Percentiles rank a stretch among this genome's conserved stretches.
These are phyloP conservation scores for Pandemis cinnamomeana DNA, from an alignment of 2,888 invertebrate species.

Conservation along the genomic window DNA sequence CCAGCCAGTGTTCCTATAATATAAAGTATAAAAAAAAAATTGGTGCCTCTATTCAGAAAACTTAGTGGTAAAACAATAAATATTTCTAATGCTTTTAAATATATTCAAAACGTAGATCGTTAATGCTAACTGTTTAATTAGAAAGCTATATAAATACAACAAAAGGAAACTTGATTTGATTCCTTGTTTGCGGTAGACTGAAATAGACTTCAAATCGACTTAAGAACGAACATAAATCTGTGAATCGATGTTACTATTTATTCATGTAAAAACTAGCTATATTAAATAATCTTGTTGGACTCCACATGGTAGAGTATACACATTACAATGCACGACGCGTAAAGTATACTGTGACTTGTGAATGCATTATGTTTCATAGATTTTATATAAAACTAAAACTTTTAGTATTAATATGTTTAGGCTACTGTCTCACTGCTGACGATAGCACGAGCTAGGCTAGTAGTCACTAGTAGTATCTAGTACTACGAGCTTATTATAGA, in stretches of 20 bases:
- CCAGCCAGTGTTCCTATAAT: slow-evolving; percentile 38
- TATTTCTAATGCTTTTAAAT: slow-evolving; percentile 38
- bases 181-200: neutral
- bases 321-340: neutral
- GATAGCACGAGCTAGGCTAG: too few species aligned
- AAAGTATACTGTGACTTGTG: slow-evolving; percentile 24
- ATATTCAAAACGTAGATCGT: slow-evolving; percentile 20
- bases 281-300: slow-evolving; percentile 21
- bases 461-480: neutral
- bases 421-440: neutral
- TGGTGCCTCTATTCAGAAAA: slow-evolving; percentile 43
- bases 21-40: slow-evolving; percentile 31
- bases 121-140: slow-evolving; percentile 18
- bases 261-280: slow-evolving; percentile 9
- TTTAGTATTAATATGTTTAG: slow-evolving; percentile 26
- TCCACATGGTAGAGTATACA: slow-evolving; percentile 6
- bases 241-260: neutral
- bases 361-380: slow-evolving; percentile 7
- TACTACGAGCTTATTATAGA: neutral
- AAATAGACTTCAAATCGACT: neutral
- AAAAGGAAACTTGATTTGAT: neutral
- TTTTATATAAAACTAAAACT: slow-evolving; percentile 24
- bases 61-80: slow-evolving; percentile 33
- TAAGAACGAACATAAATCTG: neutral
- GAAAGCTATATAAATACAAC: slow-evolving; percentile 12